Percentiles rank a stretch among this genome's conserved stretches.
Conservation (phyloP, 1,140 invertebrate species). For the Akabosia matsudoensis region DNA sequence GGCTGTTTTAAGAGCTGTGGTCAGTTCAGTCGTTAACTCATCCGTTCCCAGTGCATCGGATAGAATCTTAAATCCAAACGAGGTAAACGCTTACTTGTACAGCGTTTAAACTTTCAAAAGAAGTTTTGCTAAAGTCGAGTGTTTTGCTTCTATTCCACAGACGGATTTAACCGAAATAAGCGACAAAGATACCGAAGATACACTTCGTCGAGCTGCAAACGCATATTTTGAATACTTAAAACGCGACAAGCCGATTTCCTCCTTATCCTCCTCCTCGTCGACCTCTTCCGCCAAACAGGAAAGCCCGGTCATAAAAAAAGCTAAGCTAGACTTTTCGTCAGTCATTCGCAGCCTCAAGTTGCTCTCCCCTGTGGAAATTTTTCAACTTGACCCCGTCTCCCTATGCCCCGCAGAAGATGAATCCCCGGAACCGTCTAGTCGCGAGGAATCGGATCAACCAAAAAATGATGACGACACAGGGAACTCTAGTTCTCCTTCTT, state of each 20-base stretch:
- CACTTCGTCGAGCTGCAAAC: slow-evolving; percentile 24
- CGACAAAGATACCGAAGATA: slow-evolving; percentile 32
- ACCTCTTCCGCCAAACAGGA: not conserved
- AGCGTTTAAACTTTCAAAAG: not conserved
- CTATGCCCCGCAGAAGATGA: no score
- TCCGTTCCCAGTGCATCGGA: slow-evolving; percentile 27
- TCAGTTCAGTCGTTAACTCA: slow-evolving; percentile 32
- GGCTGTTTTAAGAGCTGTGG: slow-evolving; percentile 46
- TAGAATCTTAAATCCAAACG: slow-evolving; percentile 46
- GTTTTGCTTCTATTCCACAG: slow-evolving; percentile 24
- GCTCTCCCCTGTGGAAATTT: no score
- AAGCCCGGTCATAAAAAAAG: not conserved
- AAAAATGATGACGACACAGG: not conserved
- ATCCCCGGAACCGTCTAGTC: no score
- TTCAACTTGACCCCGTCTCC: no score
- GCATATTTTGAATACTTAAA: slow-evolving; percentile 18
- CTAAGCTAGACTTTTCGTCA: not conserved
- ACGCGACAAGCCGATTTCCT: not conserved
- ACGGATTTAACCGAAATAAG: slow-evolving; percentile 35
- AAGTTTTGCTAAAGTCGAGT: not conserved
- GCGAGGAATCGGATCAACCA: no score
- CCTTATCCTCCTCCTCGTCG: not conserved
- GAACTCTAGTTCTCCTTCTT: not conserved
- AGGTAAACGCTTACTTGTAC: slow-evolving; percentile 31
- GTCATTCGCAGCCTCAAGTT: no score